Evolutionary conservation across 2,797 vertebrate species (phyloP), one percentile per base, ranked within the genome.

Genomic region (Argentina silus): DNA sequence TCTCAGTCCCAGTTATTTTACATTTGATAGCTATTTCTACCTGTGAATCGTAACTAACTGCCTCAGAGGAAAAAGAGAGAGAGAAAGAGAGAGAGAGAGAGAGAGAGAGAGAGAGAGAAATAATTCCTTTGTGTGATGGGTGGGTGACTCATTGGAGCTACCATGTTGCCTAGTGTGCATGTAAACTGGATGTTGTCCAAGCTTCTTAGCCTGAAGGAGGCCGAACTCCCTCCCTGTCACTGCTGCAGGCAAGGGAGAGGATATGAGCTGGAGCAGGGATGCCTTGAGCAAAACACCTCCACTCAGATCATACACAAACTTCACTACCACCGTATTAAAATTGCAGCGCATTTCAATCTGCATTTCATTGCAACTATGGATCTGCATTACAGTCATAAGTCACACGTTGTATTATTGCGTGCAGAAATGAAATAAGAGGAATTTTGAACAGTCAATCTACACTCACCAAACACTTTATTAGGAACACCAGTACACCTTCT

Each of bases 161-260:
- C 77, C 55, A 57, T 79, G 83, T 74, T 85, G 79, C 78, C 81
- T 85, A 75, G 63, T 73, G 78, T 77, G 80, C 81, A 81, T 51
- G 71, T 72, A 81, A 84, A 60, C 76, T 89, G 86, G 85, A 84
- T 74, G 73, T 81, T 65, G 83, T 90, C 88, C 88, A 85, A 87
- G 83, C 84, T 72, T 81, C 85, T 87, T 85, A 17, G 74, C 85
- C 84, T 51, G 75, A 71, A 82, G 85, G 85, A 57, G 5, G 74
- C 83, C 81, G 82, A 64, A 81, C 74, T 47, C 44, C 12, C 44
- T 86, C 78, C 82, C 85, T 51, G 47, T 51, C 65, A 66, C 77
- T 45, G 11, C 68, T 78, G 81, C 76, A 67, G 74, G 75, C 72
- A 56, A 72, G 69, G 66, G 63, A 77, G 71, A 79, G 81, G 76